These are phyloP conservation scores for Molothrus aeneus DNA, from an alignment of 2,797 vertebrate genomes.

Conservation along the genomic window DNA sequence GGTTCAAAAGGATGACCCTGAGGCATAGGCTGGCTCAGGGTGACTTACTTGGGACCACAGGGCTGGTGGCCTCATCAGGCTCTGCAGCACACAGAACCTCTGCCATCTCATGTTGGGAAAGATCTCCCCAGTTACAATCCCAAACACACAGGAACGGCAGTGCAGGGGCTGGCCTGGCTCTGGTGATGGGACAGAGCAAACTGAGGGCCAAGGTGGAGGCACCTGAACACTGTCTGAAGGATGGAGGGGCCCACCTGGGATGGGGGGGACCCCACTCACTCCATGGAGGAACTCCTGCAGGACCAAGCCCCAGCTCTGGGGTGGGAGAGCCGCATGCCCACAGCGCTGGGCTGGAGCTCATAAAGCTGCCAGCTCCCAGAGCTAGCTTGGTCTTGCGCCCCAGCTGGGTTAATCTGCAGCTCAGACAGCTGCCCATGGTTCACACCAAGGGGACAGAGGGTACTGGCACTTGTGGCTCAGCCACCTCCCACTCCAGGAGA, in stretches of 20 bases:
- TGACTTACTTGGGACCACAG: background rate
- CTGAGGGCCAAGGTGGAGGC: fast-evolving
- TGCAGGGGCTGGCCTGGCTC: fast-evolving
- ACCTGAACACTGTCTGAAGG: background rate
- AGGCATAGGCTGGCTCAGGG: background rate
- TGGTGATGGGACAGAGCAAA: background rate
- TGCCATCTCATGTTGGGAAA: background rate
- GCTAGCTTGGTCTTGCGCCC: background rate
- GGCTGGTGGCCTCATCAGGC: background rate
- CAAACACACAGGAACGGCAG: fast-evolving
- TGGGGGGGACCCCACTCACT: fast-evolving
- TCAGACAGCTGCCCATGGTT: background rate
- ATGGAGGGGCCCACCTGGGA: fast-evolving
- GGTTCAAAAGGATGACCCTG: background rate
- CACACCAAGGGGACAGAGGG: background rate
- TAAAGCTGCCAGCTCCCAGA: background rate
- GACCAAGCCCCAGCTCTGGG: fast-evolving
- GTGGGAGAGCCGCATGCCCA: fast-evolving
- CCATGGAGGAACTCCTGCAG: background rate
- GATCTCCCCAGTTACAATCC: background rate
- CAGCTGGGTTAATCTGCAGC: background rate
- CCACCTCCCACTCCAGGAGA: background rate
- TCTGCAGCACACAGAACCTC: background rate
- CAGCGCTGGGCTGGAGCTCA: fast-evolving
- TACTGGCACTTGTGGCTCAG: background rate